phyloP scores from a whole-genome alignment of 2,113 vertebrate genomes.

The Myodes glareolus region DNA sequence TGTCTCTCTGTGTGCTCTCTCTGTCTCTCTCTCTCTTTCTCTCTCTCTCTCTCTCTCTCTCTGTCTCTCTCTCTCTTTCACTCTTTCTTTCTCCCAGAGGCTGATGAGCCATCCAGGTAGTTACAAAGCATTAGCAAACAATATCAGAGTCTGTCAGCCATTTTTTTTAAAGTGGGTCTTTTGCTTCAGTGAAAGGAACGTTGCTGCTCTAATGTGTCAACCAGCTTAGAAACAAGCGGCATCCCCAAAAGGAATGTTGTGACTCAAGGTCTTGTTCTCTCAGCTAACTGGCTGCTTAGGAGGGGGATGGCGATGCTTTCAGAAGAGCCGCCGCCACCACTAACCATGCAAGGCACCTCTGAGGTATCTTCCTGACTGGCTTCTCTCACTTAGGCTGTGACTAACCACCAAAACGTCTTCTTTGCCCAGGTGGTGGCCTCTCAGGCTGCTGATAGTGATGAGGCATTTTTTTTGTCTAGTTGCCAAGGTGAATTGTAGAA shows the following conservation, averaged over 20 bases:
- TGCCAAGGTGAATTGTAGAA: slow-evolving; percentile 66
- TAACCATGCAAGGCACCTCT: background rate
- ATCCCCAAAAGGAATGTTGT: background rate
- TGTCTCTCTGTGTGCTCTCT: too few species aligned
- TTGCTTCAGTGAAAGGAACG: slow-evolving; percentile 14
- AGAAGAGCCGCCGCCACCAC: background rate
- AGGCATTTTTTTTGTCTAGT: slow-evolving; percentile 48
- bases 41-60: background rate
- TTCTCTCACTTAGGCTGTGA: background rate
- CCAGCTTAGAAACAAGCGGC: background rate
- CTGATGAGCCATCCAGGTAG: background rate
- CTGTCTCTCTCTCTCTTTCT: too few species aligned
- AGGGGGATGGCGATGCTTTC: background rate
- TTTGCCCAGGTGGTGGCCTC: background rate
- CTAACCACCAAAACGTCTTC: background rate
- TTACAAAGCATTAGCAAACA: background rate
- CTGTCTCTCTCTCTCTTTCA: background rate
- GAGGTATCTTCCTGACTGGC: background rate
- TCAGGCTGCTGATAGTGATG: background rate
- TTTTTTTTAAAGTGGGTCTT: slow-evolving; percentile 36
- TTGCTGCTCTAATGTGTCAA: background rate
- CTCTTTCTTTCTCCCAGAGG: background rate
- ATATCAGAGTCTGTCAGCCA: background rate
- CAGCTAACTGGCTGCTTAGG: background rate
- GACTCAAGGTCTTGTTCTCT: background rate